Base-by-base conservation (phyloP, 2,797 vertebrate species). In the Taeniopygia guttata region DNA sequence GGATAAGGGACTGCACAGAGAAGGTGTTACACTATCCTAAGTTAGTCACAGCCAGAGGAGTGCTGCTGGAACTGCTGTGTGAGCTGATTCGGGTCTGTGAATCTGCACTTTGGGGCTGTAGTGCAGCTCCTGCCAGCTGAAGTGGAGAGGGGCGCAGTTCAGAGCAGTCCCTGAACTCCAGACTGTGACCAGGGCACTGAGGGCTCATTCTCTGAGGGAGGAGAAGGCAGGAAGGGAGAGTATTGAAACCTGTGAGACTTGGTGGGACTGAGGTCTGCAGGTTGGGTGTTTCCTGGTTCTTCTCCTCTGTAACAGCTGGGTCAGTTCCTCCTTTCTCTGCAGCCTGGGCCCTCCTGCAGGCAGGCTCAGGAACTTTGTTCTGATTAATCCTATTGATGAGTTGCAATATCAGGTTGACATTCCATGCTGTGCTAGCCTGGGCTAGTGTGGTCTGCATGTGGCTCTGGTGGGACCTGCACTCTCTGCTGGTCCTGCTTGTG, bases 361-460 rank as follows among this genome's bases (percentile, higher is more conserved):
- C 16, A 5, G 19, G 46, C 70, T 66, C 42, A 17, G 14, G 19
- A 18, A 40, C 10, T 16, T 55, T 46, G 19, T 26, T 55, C 25
- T 49, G 51, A 10, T 18, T 25, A 10, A n/a, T 27, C 6, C 0
- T 8, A 7, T 22, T 14, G 15, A 25, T 6, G 9, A 34, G 14
- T 6, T 73, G 74, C 25, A 13, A 18, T 52, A 27, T 43, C 25
- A 6, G n/a, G 7, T 7, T 54, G 58, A 15, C 0, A 0, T 27
- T 14, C 46, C 4, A 0, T 1, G 8, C 32, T 32, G 3, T 13
- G 48, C 52, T 73, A 0, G 5, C 17, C 29, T 25, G 42, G 38
- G 12, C 17, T 10, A 0, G 16, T 7, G 54, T 45, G 16, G 34
- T 10, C 73, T 5, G 0, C 29, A 55, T 19, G 36, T 20, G 59